phyloP scores from a whole-genome alignment of 2,797 vertebrate genomes.

The Buphagus erythrorhynchus region DNA sequence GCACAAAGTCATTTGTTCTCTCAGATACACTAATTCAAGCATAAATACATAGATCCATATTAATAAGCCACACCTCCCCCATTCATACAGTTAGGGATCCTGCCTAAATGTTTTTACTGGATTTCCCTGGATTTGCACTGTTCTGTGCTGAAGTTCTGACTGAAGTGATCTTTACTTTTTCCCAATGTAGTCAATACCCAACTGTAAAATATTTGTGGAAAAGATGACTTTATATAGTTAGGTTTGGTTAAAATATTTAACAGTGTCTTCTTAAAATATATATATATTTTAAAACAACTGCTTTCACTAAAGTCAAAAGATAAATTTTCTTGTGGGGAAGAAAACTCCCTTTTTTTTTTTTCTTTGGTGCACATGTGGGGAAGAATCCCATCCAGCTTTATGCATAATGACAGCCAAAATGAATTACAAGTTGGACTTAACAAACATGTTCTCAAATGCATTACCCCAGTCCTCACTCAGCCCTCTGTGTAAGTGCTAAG shows the following conservation, averaged over 20 bases:
- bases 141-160: background rate
- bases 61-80: slow-evolving; percentile 23
- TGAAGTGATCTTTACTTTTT: background rate
- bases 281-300: background rate
- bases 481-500: slow-evolving; percentile 57
- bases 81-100: background rate
- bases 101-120: background rate
- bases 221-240: background rate
- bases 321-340: background rate
- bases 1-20: slow-evolving; percentile 33
- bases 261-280: background rate
- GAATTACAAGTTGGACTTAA: slow-evolving; percentile 61
- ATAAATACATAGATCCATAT: slow-evolving; percentile 45
- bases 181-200: background rate
- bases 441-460: slow-evolving; percentile 56
- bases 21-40: slow-evolving; percentile 55
- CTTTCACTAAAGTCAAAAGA: background rate
- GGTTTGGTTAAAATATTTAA: background rate
- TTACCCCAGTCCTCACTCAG: slow-evolving; percentile 37
- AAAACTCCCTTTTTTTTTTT: background rate
- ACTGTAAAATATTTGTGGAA: background rate
- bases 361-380: background rate
- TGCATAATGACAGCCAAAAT: slow-evolving; percentile 38
- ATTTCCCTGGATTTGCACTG: background rate
- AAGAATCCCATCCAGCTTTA: slow-evolving; percentile 24